These are phyloP conservation scores for Pseudotriccus pelzelni DNA, from an alignment of 2,797 vertebrate species.

Conservation along the genomic window DNA sequence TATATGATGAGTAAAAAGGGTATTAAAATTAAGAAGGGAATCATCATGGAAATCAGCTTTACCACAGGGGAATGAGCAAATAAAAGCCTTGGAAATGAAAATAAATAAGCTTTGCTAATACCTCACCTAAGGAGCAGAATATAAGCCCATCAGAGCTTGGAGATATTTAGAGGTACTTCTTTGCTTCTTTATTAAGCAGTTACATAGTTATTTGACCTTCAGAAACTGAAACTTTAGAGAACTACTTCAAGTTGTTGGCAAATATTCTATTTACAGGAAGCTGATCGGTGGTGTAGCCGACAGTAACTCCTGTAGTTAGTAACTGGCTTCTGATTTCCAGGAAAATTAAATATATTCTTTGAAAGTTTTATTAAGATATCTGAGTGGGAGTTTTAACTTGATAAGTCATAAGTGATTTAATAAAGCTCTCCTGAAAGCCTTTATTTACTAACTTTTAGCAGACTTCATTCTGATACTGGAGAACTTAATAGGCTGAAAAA, in stretches of 20 bases:
- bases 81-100: slow-evolving; percentile 97
- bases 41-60: slow-evolving; percentile 96
- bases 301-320: slow-evolving; percentile 60
- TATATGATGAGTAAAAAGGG: slow-evolving; percentile 96
- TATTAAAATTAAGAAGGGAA: slow-evolving; percentile 99
- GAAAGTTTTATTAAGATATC: slow-evolving; percentile 76
- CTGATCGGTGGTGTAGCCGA: slow-evolving; percentile 26
- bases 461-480: slow-evolving; percentile 60
- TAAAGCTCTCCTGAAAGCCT: slow-evolving; percentile 70
- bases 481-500: slow-evolving; percentile 59
- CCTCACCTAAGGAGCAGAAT: slow-evolving; percentile 94
- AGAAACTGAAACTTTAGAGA: slow-evolving; percentile 80
- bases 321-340: slow-evolving; percentile 71
- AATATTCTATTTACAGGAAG: slow-evolving; percentile 73
- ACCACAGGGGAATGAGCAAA: slow-evolving; percentile 93
- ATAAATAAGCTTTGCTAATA: slow-evolving; percentile 97
- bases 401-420: slow-evolving; percentile 75
- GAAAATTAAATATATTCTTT: slow-evolving; percentile 74
- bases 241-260: slow-evolving; percentile 74
- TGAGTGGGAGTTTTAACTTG: slow-evolving; percentile 69
- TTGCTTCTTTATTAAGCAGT: slow-evolving; percentile 85
- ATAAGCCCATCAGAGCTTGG: slow-evolving; percentile 82
- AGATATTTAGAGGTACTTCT: slow-evolving; percentile 80
- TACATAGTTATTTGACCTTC: slow-evolving; percentile 92
- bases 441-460: slow-evolving; percentile 75